Conservation (phyloP, 2,888 invertebrate genomes). For the Eupithecia abbreviata region DNA sequence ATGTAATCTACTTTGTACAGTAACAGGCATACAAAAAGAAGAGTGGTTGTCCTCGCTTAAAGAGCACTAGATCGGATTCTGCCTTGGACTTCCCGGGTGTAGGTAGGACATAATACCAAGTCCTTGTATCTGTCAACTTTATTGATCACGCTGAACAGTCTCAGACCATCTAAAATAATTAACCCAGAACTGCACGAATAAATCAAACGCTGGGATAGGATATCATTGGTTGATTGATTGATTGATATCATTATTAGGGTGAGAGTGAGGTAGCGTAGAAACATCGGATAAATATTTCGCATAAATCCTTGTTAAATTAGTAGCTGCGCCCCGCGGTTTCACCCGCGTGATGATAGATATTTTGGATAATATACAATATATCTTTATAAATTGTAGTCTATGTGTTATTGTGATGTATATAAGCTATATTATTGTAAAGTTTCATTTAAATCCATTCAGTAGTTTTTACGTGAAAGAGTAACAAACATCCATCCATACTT, state of each 20-base stretch:
- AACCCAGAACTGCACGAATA: background rate
- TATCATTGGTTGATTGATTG: background rate
- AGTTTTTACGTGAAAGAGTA: too few species aligned
- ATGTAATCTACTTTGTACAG: slow-evolving; percentile 29
- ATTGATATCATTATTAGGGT: background rate
- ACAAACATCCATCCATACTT: too few species aligned
- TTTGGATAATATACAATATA: too few species aligned
- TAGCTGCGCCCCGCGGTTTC: too few species aligned
- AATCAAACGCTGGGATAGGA: background rate
- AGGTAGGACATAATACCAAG: slow-evolving; percentile 38
- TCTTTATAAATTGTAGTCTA: too few species aligned
- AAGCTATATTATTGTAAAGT: too few species aligned
- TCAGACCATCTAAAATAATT: background rate
- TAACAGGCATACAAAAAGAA: slow-evolving; percentile 57
- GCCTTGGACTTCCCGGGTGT: slow-evolving; percentile 57
- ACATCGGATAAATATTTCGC: background rate
- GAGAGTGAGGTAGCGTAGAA: background rate
- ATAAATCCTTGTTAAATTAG: too few species aligned
- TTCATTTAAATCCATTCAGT: too few species aligned
- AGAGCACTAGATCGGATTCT: slow-evolving; percentile 64
- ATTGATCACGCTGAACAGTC: slow-evolving; percentile 14
- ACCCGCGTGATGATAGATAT: too few species aligned
- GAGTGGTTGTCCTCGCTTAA: slow-evolving; percentile 70
- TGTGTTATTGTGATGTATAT: too few species aligned
- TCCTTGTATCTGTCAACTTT: slow-evolving; percentile 18